Conservation (phyloP, 2,113 vertebrate species). For the Gulo gulo region DNA sequence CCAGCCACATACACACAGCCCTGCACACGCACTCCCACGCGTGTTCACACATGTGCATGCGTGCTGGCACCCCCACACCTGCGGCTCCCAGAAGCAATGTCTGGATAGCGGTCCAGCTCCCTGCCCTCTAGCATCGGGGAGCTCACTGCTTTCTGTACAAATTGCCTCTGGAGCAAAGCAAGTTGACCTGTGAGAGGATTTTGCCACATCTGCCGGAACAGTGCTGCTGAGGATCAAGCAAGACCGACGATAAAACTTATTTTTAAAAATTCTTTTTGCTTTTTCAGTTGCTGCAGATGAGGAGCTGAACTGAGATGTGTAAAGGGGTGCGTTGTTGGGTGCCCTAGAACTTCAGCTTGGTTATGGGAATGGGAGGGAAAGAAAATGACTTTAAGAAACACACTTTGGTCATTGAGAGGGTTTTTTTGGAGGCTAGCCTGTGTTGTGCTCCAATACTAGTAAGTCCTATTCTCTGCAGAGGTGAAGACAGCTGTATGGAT, state of each 20-base stretch:
- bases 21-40: background rate
- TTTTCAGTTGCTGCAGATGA: background rate
- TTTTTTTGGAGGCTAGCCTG: background rate
- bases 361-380: background rate
- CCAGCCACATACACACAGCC: background rate
- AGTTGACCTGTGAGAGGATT: background rate
- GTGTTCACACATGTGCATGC: fast-evolving
- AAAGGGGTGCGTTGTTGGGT: background rate
- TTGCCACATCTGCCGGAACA: background rate
- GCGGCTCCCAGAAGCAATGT: background rate
- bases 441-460: background rate
- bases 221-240: conserved; percentile 13
- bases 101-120: background rate
- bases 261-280: conserved; percentile 20
- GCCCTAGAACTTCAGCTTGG: background rate
- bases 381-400: background rate
- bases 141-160: background rate
- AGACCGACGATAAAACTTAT: conserved; percentile 17
- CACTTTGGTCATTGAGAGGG: background rate
- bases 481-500: background rate
- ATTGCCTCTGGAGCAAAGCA: background rate
- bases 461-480: background rate
- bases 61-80: background rate
- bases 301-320: background rate
- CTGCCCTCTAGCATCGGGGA: background rate